Percentiles rank a stretch among this genome's conserved stretches.
Evolutionary conservation across 2,888 invertebrate genomes (phyloP).

Genomic region (Polydrusus cervinus): DNA sequence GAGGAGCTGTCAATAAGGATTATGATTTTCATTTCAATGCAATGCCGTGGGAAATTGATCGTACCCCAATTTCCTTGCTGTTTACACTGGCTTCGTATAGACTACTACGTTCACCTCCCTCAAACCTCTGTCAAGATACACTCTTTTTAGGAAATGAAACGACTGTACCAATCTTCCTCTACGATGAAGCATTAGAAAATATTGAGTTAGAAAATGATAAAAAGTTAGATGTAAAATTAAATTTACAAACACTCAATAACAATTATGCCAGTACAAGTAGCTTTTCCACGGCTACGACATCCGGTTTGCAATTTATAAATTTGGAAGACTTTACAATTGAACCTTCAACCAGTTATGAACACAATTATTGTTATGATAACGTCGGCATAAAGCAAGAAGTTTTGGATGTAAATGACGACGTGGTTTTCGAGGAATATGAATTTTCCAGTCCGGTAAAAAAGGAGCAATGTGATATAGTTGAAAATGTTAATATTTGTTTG

Average conservation of each 20-base stretch:
- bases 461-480: not conserved
- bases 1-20: no score
- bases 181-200: slow-evolving; percentile 62
- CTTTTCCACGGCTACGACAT: not conserved
- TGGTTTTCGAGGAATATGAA: slow-evolving; percentile 9
- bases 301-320: slow-evolving; percentile 18
- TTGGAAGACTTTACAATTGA: slow-evolving; percentile 39
- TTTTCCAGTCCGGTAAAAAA: not conserved
- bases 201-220: slow-evolving; percentile 39
- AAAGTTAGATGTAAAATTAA: not conserved
- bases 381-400: slow-evolving; percentile 32
- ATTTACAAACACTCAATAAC: slow-evolving; percentile 8
- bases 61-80: no score
- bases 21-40: no score
- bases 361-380: slow-evolving; percentile 63
- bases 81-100: no score
- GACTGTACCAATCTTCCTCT: slow-evolving; percentile 81
- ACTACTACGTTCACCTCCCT: no score
- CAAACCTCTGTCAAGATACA: no score
- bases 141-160: slow-evolving; percentile 83
- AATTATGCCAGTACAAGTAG: slow-evolving; percentile 13
- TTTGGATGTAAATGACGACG: slow-evolving; percentile 26
- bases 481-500: slow-evolving; percentile 38
- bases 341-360: slow-evolving; percentile 58
- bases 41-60: no score